Base-by-base conservation (phyloP, 2,888 invertebrate genomes). In the Eristalis pertinax region DNA sequence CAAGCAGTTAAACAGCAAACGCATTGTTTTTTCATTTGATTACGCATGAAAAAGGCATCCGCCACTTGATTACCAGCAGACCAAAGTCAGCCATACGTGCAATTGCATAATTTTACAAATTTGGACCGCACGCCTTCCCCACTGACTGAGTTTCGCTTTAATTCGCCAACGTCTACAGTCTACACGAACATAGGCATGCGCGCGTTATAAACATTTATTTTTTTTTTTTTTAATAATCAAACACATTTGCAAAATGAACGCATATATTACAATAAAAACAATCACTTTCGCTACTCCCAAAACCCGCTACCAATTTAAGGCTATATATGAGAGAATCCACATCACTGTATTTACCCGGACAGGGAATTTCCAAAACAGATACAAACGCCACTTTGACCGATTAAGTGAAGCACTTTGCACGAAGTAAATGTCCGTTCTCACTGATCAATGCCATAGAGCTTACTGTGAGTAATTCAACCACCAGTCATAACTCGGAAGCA, bases 291-390 rank as follows among this genome's bases (percentile, higher is more conserved):
- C 38, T 41, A 11, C 10, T 35, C 0, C 19, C 43, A 68, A 41
- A 35, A 70, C 43, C 24, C 32, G 35, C 19, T 60, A 24, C 38
- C 35, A 19, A 29, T 43, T 60, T 68, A 41, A 68, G 26, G 60
- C 62, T 74, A 56, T 11, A n/a, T 11, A 11, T 32, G 32, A 32
- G 32, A 10, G 11, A 1, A 56, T 35, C 41, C 29, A 22, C 24
- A 58, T 8, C 29, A 32, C 19, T 8, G 43, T 84, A 80, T 80
- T 86, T 86, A 86, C 85, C 85, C 35, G 60, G 77, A 35, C 82
- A 86, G 82, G 85, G 85, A 82, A 86, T 86, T 74, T 86, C 85
- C 62, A 86, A 82, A 82, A 86, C 82, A 69, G 85, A 86, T 74
- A 86, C 69, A 68, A 78, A 86, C 64, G 82, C 85, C 85, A 86